Percentiles rank a stretch among this genome's conserved stretches.
phyloP scores from a whole-genome alignment of 1,140 invertebrate genomes.

The Nasonia giraulti region DNA sequence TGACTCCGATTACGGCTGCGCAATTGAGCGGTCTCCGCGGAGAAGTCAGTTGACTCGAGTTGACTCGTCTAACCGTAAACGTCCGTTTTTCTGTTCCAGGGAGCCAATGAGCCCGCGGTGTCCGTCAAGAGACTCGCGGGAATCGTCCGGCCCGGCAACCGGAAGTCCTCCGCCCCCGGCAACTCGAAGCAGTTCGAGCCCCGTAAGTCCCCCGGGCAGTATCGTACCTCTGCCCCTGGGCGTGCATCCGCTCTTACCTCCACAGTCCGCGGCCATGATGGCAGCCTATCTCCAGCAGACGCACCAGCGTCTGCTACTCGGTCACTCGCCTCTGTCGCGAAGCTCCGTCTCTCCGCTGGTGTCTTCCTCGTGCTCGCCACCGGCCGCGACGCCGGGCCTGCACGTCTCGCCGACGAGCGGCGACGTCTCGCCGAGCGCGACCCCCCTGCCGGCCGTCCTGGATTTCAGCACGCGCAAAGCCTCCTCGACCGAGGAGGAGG shows the following conservation, averaged over 20 bases:
- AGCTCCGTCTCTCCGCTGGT: constrained; percentile 78
- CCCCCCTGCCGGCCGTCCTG: constrained; percentile 77
- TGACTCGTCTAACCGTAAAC: no score
- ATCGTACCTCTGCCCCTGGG: constrained; percentile 70
- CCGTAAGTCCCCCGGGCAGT: constrained; percentile 71
- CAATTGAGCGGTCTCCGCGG: no score
- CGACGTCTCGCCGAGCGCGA: constrained; percentile 68
- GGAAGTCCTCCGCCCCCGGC: constrained; percentile 79
- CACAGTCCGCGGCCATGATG: constrained; percentile 83
- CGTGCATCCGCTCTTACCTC: constrained; percentile 77
- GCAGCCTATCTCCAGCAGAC: constrained; percentile 84
- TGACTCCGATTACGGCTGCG: no score
- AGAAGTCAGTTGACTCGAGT: no score
- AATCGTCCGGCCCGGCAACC: constrained; percentile 76
- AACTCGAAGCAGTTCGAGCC: constrained; percentile 73
- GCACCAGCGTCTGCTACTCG: constrained; percentile 83
- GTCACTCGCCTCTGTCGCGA: constrained; percentile 80
- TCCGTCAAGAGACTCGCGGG: constrained; percentile 84
- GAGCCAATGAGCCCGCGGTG: constrained; percentile 85
- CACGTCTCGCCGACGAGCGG: constrained; percentile 68
- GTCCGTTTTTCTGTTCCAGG: constrained; percentile 77
- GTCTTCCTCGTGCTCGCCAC: constrained; percentile 77
- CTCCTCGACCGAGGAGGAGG: constrained; percentile 73
- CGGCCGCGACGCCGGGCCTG: constrained; percentile 71
- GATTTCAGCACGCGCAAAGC: constrained; percentile 85